Percentiles rank a stretch among this genome's conserved stretches.
These are phyloP conservation scores for Sarcophaga carnaria DNA, from an alignment of 2,888 invertebrate genomes.

Conservation along the genomic window DNA sequence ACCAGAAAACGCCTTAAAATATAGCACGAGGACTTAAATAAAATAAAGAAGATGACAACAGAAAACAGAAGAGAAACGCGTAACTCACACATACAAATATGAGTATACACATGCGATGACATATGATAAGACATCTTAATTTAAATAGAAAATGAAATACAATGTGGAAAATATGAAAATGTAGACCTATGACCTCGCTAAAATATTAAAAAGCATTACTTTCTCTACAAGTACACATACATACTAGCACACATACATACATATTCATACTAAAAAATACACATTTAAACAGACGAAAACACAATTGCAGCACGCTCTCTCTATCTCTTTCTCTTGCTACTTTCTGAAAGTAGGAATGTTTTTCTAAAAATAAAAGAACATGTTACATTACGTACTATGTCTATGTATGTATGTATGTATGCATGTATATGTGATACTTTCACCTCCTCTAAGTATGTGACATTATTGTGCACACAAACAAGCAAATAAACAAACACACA, in stretches of 20 bases:
- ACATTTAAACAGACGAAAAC: not conserved
- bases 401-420: not conserved
- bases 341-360: not conserved
- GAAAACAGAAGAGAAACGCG: not conserved
- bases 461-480: conserved; percentile 12
- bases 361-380: not conserved
- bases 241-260: not conserved
- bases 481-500: not conserved
- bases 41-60: not conserved
- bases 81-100: not conserved
- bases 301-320: not conserved
- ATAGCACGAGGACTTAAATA: not conserved
- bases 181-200: conserved; percentile 64
- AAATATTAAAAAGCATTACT: conserved; percentile 54
- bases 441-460: conserved; percentile 41
- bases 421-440: conserved; percentile 38
- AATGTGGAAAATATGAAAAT: conserved; percentile 55
- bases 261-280: not conserved
- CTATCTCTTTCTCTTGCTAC: not conserved
- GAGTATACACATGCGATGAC: conserved; percentile 43
- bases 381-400: conserved; percentile 4
- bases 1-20: conserved; percentile 27
- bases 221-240: conserved; percentile 5
- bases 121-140: conserved; percentile 61
- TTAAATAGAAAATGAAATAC: conserved; percentile 56